These are phyloP conservation scores for Otocyon megalotis DNA, from an alignment of 2,113 vertebrate genomes.

Conservation along the genomic window DNA sequence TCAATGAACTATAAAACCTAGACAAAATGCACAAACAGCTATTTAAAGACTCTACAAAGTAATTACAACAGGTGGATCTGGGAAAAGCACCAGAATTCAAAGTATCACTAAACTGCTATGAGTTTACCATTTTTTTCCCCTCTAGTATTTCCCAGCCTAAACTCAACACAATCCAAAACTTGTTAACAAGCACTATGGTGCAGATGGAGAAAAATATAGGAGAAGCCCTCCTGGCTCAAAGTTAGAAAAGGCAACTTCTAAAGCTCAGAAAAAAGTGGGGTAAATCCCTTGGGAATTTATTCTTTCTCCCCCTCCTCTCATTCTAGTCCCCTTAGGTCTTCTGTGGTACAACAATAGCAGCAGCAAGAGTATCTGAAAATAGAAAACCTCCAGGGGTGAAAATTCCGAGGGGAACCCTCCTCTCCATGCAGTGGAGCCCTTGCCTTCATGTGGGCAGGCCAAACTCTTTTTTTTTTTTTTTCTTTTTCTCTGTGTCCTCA, in stretches of 20 bases:
- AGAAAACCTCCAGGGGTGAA: neutral
- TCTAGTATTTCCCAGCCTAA: neutral
- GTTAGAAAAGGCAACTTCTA: neutral
- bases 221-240: slow-evolving; percentile 6
- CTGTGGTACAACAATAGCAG: neutral
- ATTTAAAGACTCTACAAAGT: slow-evolving; percentile 7
- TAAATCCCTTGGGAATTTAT: neutral
- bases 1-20: slow-evolving; percentile 36
- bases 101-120: neutral
- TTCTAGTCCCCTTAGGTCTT: neutral
- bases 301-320: neutral
- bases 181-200: neutral
- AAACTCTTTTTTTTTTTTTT: neutral
- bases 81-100: neutral
- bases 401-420: neutral
- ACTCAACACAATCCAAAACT: neutral
- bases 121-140: neutral
- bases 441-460: neutral
- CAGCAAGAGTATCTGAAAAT: neutral
- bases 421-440: neutral
- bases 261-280: neutral
- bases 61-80: slow-evolving; percentile 1
- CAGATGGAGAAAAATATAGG: neutral
- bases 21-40: neutral
- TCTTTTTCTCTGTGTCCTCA: neutral